Conservation (phyloP, 2,888 invertebrate species). For the Nephrotoma guestfalica region DNA sequence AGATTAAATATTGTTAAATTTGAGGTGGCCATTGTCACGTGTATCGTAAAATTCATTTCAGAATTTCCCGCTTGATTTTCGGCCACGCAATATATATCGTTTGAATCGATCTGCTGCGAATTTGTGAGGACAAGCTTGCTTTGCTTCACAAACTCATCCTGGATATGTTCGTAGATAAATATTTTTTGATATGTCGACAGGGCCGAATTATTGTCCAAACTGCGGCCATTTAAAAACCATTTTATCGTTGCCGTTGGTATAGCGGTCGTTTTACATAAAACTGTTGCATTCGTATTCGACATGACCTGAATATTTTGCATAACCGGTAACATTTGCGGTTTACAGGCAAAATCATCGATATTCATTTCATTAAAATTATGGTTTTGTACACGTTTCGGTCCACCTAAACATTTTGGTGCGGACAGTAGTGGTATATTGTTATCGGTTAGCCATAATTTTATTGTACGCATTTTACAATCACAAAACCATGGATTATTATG, state of each 20-base stretch:
- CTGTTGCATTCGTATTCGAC: constrained; percentile 62
- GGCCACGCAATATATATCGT: constrained; percentile 66
- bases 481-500: constrained; percentile 72
- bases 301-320: constrained; percentile 54
- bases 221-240: constrained; percentile 66
- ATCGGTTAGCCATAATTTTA: constrained; percentile 50
- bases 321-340: constrained; percentile 52
- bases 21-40: constrained; percentile 51
- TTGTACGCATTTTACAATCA: constrained; percentile 58
- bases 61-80: constrained; percentile 68
- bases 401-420: constrained; percentile 53
- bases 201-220: constrained; percentile 52
- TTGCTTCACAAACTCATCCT: constrained; percentile 41
- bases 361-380: constrained; percentile 52
- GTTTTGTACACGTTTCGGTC: constrained; percentile 46
- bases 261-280: constrained; percentile 59
- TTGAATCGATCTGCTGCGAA: constrained; percentile 57
- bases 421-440: constrained; percentile 38
- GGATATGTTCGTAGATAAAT: constrained; percentile 53
- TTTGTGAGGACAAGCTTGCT: constrained; percentile 57
- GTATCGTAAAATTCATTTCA: constrained; percentile 68
- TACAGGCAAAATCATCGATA: constrained; percentile 64
- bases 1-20: constrained; percentile 61
- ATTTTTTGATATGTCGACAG: constrained; percentile 57
- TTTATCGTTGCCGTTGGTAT: constrained; percentile 58